Percentiles rank a stretch among this genome's conserved stretches.
These are phyloP conservation scores for Cyanoderma ruficeps DNA, from an alignment of 2,113 vertebrate species.

Conservation along the genomic window DNA sequence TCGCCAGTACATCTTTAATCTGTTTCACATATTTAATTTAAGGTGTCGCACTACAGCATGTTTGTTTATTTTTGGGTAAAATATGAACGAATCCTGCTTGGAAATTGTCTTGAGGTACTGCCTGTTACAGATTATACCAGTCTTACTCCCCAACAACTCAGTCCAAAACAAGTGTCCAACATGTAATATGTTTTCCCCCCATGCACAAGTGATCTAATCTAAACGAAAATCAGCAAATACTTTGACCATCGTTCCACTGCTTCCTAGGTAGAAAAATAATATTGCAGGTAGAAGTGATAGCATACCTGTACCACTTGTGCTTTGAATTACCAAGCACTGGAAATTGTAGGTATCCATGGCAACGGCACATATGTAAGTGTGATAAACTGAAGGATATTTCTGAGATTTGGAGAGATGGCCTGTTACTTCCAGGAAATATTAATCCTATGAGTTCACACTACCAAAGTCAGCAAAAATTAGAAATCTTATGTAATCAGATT, in stretches of 20 bases:
- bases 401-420: neutral
- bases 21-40: neutral
- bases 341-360: conserved; percentile 27
- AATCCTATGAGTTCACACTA: neutral
- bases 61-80: neutral
- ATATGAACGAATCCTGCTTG: neutral
- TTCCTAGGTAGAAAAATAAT: neutral
- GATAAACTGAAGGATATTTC: conserved; percentile 23
- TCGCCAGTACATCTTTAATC: neutral
- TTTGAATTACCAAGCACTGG: conserved; percentile 34
- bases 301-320: conserved; percentile 5
- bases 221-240: neutral
- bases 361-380: neutral
- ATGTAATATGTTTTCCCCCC: neutral
- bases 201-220: neutral
- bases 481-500: neutral
- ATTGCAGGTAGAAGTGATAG: conserved; percentile 2
- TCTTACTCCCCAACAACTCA: neutral
- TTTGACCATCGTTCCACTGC: neutral
- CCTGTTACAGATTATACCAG: neutral
- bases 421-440: neutral
- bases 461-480: neutral
- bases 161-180: neutral
- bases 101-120: neutral
- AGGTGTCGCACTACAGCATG: neutral